Evolutionary conservation across 2,113 vertebrate species (phyloP).

Genomic region (Pituophis catenifer): DNA sequence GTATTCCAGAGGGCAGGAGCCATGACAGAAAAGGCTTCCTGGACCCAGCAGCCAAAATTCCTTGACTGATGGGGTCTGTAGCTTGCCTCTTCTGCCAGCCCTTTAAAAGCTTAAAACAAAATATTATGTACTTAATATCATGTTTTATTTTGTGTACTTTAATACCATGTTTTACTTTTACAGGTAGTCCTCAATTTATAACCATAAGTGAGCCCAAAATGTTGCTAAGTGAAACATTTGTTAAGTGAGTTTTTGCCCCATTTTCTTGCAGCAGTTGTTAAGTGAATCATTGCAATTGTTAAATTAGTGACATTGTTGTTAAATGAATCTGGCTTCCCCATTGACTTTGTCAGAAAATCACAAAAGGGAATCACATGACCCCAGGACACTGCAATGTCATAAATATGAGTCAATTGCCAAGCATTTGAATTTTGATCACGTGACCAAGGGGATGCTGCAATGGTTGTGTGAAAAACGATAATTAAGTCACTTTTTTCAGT

Average conservation of each 20-base stretch:
- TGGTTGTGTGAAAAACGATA: background rate
- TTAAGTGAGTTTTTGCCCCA: background rate
- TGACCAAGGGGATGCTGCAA: background rate
- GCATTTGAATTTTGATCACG: background rate
- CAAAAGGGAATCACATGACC: background rate
- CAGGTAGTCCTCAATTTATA: background rate
- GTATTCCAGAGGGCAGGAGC: background rate
- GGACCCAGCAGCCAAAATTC: background rate
- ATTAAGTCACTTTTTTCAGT: background rate
- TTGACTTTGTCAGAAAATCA: background rate
- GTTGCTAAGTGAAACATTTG: background rate
- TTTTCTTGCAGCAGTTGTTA: background rate
- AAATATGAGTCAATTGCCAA: background rate
- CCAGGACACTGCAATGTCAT: background rate
- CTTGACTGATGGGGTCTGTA: background rate
- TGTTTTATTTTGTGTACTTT: too few species aligned
- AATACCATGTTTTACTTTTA: background rate
- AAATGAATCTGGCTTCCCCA: background rate
- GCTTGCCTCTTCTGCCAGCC: background rate
- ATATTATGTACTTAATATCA: background rate
- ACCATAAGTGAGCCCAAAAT: background rate
- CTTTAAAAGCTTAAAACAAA: background rate
- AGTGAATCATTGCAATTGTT: background rate
- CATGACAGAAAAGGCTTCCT: background rate
- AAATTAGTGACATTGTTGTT: background rate